Evolutionary conservation across 2,888 invertebrate species (phyloP), one percentile per base, ranked within the genome.

Genomic region (Ophioninae sp.): DNA sequence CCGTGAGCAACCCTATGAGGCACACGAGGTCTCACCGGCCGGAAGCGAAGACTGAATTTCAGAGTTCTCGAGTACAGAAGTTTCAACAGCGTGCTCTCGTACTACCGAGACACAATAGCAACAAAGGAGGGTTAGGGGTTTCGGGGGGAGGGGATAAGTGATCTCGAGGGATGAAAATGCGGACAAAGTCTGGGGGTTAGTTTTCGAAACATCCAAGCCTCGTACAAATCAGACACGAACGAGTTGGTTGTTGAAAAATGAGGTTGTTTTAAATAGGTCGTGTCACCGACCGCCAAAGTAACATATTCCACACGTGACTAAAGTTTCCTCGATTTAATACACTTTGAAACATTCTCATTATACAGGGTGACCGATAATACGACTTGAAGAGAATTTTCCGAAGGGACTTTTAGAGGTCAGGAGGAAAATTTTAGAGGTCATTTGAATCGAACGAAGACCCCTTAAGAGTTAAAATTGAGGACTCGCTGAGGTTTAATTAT

Each of bases 21-120:
- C 62, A 13, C 30, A 30, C 62, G 62, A 62, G 23, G 10, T 0
- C 62, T 62, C 23, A 8, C 0, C 23, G 21, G 41, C 10, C 7
- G 17, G 20, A 57, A 57, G 5, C 37, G n/a, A 17, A 50, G 23
- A 30, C n/a, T 56, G 23, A n/a, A 70, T 37, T 39, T 37, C 57
- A 37, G 20, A 21, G n/a, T 30, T 37, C 37, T 70, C 62, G 62
- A 62, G 62, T 17, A 70, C 57, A 50, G 30, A 70, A 30, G 50
- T 69, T 30, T 8, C 70, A 70, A 70, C 20, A 57, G 37, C 23
- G 8, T 62, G 62, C 62, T 62, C 37, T 20, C 30, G 50, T 30
- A 30, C n/a, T 0, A 67, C 21, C 44, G 39, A 67, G 44, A 62
- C 23, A 62, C 62, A 62, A 62, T 62, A 62, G 62, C 13, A 30